phyloP scores from a whole-genome alignment of 2,888 invertebrate species.

The Hirtodrosophila alboralis region DNA sequence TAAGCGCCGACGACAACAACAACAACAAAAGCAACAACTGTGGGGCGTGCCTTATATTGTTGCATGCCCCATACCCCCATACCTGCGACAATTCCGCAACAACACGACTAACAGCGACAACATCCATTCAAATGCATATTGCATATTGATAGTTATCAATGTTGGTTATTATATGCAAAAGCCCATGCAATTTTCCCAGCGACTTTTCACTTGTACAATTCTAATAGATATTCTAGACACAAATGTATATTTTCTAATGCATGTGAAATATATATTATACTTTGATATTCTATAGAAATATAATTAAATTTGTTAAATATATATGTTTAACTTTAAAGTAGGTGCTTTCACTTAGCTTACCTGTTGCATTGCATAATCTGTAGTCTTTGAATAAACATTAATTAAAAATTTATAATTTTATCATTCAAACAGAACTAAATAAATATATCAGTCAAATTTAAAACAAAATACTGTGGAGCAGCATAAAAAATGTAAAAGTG shows the following conservation, averaged over 20 bases:
- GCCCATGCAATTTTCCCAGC: conserved; percentile 70
- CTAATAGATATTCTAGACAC: no score
- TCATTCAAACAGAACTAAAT: conserved; percentile 5
- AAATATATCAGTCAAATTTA: conserved; percentile 9
- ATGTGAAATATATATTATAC: background rate
- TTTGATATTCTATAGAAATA: background rate
- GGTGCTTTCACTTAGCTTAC: background rate
- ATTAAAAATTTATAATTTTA: conserved; percentile 19
- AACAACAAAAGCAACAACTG: conserved; percentile 21
- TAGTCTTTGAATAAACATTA: background rate
- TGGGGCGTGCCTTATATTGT: conserved; percentile 36
- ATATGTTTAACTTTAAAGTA: conserved; percentile 3
- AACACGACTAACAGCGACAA: conserved; percentile 26
- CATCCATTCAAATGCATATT: conserved; percentile 64
- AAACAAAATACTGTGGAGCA: background rate
- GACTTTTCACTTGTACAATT: conserved; percentile 65
- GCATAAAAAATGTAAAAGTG: no score
- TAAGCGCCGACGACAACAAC: conserved; percentile 67
- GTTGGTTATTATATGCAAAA: conserved; percentile 76
- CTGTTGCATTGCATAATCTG: conserved; percentile 1
- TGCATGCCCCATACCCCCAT: conserved; percentile 36
- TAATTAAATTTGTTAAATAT: background rate
- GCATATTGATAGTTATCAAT: conserved; percentile 78
- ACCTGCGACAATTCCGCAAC: conserved; percentile 43
- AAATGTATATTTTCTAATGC: background rate